Base-by-base conservation (phyloP, 2,888 invertebrate species). In the Drosophila dives region DNA sequence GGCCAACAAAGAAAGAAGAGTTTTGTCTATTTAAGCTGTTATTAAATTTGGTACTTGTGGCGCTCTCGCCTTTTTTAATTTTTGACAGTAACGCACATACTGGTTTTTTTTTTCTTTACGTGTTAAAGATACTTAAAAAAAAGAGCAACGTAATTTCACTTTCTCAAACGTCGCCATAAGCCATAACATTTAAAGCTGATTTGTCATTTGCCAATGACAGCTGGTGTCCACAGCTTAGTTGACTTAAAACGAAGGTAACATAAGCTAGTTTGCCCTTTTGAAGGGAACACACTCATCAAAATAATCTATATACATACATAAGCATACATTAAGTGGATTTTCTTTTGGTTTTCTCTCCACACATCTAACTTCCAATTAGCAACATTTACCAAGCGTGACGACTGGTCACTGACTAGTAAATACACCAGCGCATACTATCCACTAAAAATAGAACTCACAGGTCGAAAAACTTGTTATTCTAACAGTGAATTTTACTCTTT, bases 391-490 rank as follows among this genome's bases (percentile, higher is more conserved):
- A 75, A 85, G 73, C 89, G 77, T 71, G 67, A 84, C 89, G 70
- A 58, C 77, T 83, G 77, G 74, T 81, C 77, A 85, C 73, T 72
- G 77, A 60, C 78, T 72, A 71, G 69, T 69, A 64, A 64, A 64
- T 69, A 59, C 50, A 62, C 60, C 59, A 62, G 64, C 51, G 64
- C 61, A 54, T 54, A 64, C 45, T 29, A 64, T 69, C 62, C 70
- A 75, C 79, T 79, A 68, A 87, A 77, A 80, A 81, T 75, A 71
- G 70, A 83, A 83, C 76, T 72, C 63, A 66, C 65, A 70, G 80
- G 77, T 72, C 80, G 79, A 75, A 58, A 75, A 83, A 83, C 83
- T 83, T 81, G 78, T 83, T 83, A 75, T 78, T 81, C 81, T 83
- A 83, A 83, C 83, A 72, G 83, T 83, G 71, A 67, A 83, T 77